Base-by-base conservation (phyloP, 2,113 vertebrate genomes). In the Lathamus discolor region DNA sequence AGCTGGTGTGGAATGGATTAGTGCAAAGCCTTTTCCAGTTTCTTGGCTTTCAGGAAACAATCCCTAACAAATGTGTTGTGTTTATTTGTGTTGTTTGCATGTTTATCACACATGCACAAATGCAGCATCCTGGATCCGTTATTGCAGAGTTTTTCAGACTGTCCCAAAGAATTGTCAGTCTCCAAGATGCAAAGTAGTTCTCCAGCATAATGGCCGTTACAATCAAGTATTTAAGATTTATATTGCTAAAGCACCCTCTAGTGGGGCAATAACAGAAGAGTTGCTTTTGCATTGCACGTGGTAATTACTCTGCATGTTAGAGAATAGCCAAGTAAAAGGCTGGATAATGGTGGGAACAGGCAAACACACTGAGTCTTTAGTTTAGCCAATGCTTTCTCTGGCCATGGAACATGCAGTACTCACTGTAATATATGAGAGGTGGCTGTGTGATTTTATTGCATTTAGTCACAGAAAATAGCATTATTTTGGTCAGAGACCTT, bases 191-290 rank as follows among this genome's bases (percentile, higher is more conserved):
- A 68, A 75, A 91, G 31, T 5, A 44, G 24, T 27, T 86, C 24
- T 31, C n/a, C 17, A 27, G 10, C 25, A 5, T 5, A 55, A 44
- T 10, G 48, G 39, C 72, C 72, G 8, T 23, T 63, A 61, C 0
- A 9, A 96, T 93, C 88, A 95, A 49, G 52, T 73, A 44, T 77
- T 69, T 62, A 96, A 97, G 97, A 98, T 98, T 96, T 93, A 94
- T 96, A 98, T 97, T 98, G 94, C 87, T 98, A 97, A 98, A 97
- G 98, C 98, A 92, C 98, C 98, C 98, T 98, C 98, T 98, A 98
- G 98, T 97, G 98, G 98, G 96, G n/a, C 62, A 86, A 59, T 33
- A 69, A 68, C 83, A 83, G 93, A 97, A 97, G 90, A 91, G 86
- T 49, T 41, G 11, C 84, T 95, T 94, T n/a, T 70, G 61, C 73